Evolutionary conservation across 2,888 invertebrate genomes (phyloP).

Genomic region (Pachydiplax longipennis): DNA sequence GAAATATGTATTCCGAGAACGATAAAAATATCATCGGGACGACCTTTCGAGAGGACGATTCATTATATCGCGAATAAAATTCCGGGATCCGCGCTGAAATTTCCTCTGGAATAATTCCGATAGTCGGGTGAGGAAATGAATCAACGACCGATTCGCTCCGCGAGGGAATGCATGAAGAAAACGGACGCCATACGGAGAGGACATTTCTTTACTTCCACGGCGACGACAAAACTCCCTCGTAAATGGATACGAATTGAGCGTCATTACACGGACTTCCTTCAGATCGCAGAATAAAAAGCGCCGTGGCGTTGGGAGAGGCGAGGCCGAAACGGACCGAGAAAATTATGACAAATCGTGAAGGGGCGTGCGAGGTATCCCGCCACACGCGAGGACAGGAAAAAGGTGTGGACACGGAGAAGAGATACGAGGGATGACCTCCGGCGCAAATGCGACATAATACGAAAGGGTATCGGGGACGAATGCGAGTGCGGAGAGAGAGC

Average conservation of each 20-base stretch:
- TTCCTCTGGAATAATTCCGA: not conserved
- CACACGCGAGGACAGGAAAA: not conserved
- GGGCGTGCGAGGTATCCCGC: conserved; percentile 1
- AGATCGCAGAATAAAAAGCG: not conserved
- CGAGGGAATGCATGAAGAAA: not conserved
- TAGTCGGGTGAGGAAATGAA: not conserved
- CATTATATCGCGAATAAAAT: not conserved
- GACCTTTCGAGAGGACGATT: not conserved
- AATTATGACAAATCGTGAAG: not conserved
- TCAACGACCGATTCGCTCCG: not conserved
- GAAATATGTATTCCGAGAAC: conserved; percentile 8
- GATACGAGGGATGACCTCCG: conserved; percentile 6
- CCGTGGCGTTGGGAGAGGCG: not conserved
- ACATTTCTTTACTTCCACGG: not conserved
- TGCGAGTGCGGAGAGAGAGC: not conserved
- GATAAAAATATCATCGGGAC: not conserved
- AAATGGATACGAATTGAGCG: not conserved
- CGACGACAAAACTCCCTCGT: not conserved
- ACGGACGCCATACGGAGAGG: not conserved
- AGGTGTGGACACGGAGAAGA: conserved; percentile 11
- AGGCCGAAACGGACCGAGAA: not conserved
- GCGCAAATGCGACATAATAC: conserved; percentile 3
- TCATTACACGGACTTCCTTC: not conserved
- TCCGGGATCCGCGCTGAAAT: not conserved
- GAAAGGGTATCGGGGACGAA: not conserved